phyloP scores from a whole-genome alignment of 92 coral and sea anemone species.

The Palythoa grandiflora region DNA sequence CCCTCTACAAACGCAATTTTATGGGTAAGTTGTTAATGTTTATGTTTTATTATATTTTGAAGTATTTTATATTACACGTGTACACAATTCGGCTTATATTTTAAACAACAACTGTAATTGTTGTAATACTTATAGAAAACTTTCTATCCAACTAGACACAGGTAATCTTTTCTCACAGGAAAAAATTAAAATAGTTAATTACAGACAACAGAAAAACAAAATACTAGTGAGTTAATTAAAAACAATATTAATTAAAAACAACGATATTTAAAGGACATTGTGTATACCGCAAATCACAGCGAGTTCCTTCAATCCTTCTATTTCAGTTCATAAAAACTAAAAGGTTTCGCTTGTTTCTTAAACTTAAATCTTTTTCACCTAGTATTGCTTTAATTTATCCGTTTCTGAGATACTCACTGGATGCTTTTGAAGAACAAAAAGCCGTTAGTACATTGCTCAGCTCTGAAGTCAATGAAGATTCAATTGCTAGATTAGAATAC shows the following conservation, averaged over 20 bases:
- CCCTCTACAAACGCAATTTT: constrained; percentile 28
- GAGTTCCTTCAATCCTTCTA: no score
- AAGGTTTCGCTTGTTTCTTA: no score
- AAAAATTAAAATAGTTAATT: not conserved
- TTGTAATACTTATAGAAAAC: not conserved
- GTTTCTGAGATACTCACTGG: no score
- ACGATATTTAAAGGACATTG: not conserved
- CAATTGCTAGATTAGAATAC: no score
- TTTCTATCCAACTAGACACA: not conserved
- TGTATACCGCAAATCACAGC: no score
- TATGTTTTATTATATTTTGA: not conserved
- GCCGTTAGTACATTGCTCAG: no score
- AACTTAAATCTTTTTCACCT: no score
- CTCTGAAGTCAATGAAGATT: no score
- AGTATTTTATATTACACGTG: not conserved
- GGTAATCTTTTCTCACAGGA: not conserved
- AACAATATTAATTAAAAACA: no score
- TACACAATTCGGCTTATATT: not conserved
- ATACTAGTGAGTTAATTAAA: not conserved
- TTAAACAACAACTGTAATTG: not conserved
- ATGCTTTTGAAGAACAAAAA: no score
- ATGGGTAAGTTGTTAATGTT: constrained; percentile 9
- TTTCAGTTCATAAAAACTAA: no score
- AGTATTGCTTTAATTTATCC: no score
- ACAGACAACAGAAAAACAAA: not conserved